Evolutionary conservation across 2,888 invertebrate genomes (phyloP).

Genomic region (Chloroclysta siterata): DNA sequence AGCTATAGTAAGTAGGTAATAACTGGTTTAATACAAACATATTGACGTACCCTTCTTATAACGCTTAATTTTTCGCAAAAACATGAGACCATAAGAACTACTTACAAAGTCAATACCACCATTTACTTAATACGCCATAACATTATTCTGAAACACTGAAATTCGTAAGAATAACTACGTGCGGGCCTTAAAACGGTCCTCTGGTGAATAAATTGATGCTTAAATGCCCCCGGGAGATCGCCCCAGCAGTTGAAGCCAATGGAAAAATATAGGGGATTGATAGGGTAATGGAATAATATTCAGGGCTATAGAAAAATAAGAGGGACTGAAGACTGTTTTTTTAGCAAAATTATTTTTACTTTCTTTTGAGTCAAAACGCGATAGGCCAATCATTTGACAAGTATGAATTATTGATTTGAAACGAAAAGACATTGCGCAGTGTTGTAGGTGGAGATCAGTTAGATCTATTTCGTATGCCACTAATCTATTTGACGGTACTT

Average conservation of each 20-base stretch:
- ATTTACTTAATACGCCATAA: slow-evolving; percentile 27
- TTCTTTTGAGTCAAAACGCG: not conserved
- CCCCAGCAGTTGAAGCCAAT: slow-evolving; percentile 43
- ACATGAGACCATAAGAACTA: not conserved
- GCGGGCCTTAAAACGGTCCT: slow-evolving; percentile 28
- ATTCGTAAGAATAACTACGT: slow-evolving; percentile 36
- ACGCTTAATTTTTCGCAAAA: too few relatives aligned
- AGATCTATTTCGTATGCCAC: too few relatives aligned
- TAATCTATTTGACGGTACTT: too few relatives aligned
- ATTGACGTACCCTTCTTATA: too few relatives aligned
- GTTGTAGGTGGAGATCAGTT: too few relatives aligned
- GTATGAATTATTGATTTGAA: too few relatives aligned
- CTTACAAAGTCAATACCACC: slow-evolving; percentile 22
- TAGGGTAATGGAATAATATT: slow-evolving; percentile 39
- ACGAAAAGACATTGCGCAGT: too few relatives aligned
- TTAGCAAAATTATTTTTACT: slow-evolving; percentile 15
- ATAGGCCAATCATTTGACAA: too few relatives aligned
- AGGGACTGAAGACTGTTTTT: slow-evolving; percentile 18
- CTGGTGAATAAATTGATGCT: slow-evolving; percentile 48
- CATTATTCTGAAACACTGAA: slow-evolving; percentile 33
- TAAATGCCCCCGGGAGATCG: slow-evolving; percentile 47
- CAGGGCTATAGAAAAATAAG: slow-evolving; percentile 30
- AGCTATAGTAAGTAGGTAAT: too few relatives aligned
- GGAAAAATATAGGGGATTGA: slow-evolving; percentile 43
- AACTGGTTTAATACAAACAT: too few relatives aligned